Conservation (phyloP, 2,797 vertebrate species). For the Sebastes trivittatus region DNA sequence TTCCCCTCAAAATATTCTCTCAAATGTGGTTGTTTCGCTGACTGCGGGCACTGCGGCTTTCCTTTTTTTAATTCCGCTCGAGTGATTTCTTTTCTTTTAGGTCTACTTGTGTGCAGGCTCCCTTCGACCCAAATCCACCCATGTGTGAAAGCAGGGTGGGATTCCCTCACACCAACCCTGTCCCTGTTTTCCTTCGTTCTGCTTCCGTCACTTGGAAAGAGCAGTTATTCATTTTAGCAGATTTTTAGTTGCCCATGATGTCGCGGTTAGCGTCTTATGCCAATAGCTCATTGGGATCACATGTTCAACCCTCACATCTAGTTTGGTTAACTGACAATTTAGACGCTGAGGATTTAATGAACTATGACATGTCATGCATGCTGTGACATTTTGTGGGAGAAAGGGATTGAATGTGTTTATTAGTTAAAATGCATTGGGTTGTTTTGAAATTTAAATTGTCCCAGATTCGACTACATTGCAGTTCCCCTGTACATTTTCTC, state of each 20-base stretch:
- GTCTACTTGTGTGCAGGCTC: constrained; percentile 6
- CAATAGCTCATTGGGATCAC: constrained; percentile 19
- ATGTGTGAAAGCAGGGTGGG: constrained; percentile 38
- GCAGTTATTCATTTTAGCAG: constrained; percentile 7
- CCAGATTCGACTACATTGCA: neutral
- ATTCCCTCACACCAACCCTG: constrained; percentile 41
- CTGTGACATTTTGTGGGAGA: neutral
- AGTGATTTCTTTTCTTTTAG: neutral
- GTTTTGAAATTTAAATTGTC: neutral
- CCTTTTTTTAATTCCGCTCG: neutral
- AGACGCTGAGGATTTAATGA: neutral
- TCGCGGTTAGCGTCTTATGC: constrained; percentile 7
- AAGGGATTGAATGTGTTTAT: neutral
- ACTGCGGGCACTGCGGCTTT: constrained; percentile 29
- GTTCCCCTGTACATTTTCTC: neutral
- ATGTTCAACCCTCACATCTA: constrained; percentile 13
- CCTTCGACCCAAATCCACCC: neutral
- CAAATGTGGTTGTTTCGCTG: constrained; percentile 38
- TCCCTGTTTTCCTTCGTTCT: neutral
- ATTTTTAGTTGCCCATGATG: constrained; percentile 18
- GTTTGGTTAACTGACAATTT: neutral
- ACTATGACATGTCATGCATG: neutral
- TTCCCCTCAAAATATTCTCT: constrained; percentile 22
- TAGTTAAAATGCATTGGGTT: neutral
- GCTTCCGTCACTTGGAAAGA: neutral